A percentile compares a stretch with the other conserved stretches of the same genome.
Evolutionary conservation across 37 sponge, comb jelly and placozoan genomes (phyloP).

Genomic region (Bolinopsis microptera): DNA sequence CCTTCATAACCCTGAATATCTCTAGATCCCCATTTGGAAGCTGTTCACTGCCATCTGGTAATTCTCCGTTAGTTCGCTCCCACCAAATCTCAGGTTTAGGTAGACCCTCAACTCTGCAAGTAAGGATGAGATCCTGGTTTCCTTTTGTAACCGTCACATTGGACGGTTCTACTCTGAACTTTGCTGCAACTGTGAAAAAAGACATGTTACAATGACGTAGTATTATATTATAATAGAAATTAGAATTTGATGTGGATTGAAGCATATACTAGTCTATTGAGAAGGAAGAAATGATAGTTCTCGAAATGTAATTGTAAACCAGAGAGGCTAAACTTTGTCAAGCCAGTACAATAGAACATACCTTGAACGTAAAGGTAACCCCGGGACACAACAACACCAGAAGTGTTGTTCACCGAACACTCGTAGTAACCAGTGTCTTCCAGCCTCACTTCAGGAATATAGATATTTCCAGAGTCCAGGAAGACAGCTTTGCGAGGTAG

Average conservation of each 20-base stretch:
- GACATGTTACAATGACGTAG: neutral
- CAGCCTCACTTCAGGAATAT: conserved; percentile 59
- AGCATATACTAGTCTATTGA: too few relatives aligned
- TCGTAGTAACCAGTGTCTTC: conserved; percentile 55
- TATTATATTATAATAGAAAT: too few relatives aligned
- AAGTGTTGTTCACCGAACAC: conserved; percentile 57
- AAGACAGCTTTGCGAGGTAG: conserved; percentile 6
- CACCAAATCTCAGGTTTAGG: conserved; percentile 62
- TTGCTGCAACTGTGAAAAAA: conserved; percentile 7
- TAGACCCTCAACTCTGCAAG: neutral
- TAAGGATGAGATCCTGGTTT: conserved; percentile 30
- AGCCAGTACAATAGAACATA: neutral
- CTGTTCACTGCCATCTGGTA: conserved; percentile 41
- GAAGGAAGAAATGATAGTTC: too few relatives aligned
- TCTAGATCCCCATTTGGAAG: conserved; percentile 7
- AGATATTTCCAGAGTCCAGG: neutral
- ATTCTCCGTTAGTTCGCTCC: conserved; percentile 47
- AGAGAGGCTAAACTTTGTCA: neutral
- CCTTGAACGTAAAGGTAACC: conserved; percentile 51
- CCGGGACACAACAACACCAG: neutral
- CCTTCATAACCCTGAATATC: conserved; percentile 29
- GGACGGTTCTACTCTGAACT: conserved; percentile 6
- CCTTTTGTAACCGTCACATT: conserved; percentile 24
- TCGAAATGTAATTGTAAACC: too few relatives aligned
- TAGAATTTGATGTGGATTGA: too few relatives aligned